Base-by-base conservation (phyloP, 2,888 invertebrate species). In the Agrotis segetum region DNA sequence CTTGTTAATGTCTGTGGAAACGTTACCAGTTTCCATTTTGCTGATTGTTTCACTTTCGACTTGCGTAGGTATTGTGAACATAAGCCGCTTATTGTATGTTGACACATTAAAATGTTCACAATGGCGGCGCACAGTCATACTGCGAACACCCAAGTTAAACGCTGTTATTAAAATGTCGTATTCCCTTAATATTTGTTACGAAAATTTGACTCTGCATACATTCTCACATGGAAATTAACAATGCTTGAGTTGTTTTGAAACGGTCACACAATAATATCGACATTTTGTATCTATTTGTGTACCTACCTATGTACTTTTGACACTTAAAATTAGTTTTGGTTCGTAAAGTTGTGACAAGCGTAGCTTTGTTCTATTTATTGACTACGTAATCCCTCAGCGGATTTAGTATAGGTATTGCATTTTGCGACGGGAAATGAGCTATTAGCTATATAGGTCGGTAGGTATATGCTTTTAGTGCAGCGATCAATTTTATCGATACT, bases 91-190 rank as follows among this genome's bases (percentile, higher is more conserved):
- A 79, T 34, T 71, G 40, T 63, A 17, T 56, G 61, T 60, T 49
- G n/a, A 34, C 60, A 64, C 47, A 52, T 56, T 50, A 74, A 55
- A 80, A 56, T 44, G 14, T 49, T 52, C 52, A 53, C 34, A 61
- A 49, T 61, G 14, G 34, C 52, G 14, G 47, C 34, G 24, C 34
- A 47, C 34, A 53, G 14, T 40, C 62, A 24, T 21, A 44, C 40
- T 29, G 19, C 14, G 29, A 74, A 65, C 34, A 16, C 6, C 14
- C 14, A 29, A 60, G 55, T 63, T 63, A 81, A 64, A 76, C 34
- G 56, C 40, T 64, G 69, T 63, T 77, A 77, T 78, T 74, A 82
- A 81, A 78, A 75, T 63, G 66, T 74, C 71, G 72, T 78, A 71
- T 70, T 76, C 55, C 40, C 60, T 67, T 70, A 49, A 69, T 49